Evolutionary conservation across 2,888 invertebrate species (phyloP), one percentile per base, ranked within the genome.

Genomic region (Lasioglossum villosulum): DNA sequence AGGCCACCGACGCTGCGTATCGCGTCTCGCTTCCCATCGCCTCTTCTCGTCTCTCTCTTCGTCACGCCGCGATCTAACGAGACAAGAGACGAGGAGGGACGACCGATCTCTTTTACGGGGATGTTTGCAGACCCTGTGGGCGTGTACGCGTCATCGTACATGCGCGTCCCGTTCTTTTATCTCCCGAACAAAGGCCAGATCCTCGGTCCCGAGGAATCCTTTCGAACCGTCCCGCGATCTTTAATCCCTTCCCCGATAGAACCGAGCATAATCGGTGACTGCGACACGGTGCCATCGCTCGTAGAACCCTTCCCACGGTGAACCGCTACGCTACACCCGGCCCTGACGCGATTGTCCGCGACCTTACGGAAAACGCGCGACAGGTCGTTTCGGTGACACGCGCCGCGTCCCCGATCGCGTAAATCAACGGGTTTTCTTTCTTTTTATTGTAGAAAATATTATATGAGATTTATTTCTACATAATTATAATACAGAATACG

Each of bases 51-150:
- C n/a, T 52, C 23, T 27, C 59, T n/a, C 27, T 12, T 27, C 27
- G 59, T 27, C 27, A 14, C 59, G 59, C 14, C 27, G 59, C 59
- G 59, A 59, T 59, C 59, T 27, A 59, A 59, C 59, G 52, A 52
- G 52, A 23, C 23, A 23, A 52, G 27, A 19, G 66, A 19, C 30
- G 66, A 66, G 37, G 68, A 34, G 68, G 34, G 68, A 34, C 34
- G 19, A 56, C 42, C 75, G 74, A 81, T 86, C 84, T 76, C 87
- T 87, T 79, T 88, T 72, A 87, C 84, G 79, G 82, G 81, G 84
- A 82, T 86, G 86, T 88, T 91, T 86, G 88, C 78, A 79, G 79
- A 89, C 86, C 80, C 83, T 80, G 86, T 88, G 86, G 90, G 89
- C 86, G 88, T 90, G 81, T 85, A 82, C 79, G 76, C 79, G 86